Evolutionary conservation across 2,113 vertebrate genomes (phyloP).

Genomic region (Vulpes lagopus): DNA sequence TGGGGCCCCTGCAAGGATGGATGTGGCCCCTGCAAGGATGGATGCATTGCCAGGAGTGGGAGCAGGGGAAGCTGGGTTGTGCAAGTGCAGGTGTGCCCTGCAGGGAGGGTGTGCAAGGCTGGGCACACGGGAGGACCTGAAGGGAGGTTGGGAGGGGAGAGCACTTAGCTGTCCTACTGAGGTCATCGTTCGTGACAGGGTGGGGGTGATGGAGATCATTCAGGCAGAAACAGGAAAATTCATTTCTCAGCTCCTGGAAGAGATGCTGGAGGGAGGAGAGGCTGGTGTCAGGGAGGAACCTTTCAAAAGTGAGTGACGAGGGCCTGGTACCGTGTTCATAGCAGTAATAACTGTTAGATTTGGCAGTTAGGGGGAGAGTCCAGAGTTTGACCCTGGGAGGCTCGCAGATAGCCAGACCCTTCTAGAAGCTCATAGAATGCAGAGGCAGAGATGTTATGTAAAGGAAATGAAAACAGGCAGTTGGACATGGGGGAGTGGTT

Average conservation of each 20-base stretch:
- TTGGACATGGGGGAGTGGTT: not conserved
- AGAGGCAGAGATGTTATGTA: not conserved
- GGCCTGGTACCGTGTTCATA: not conserved
- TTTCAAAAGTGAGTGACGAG: not conserved
- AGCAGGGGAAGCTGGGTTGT: not conserved
- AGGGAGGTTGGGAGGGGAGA: not conserved
- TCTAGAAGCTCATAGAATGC: not conserved
- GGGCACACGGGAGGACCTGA: not conserved
- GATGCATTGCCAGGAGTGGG: too few species aligned
- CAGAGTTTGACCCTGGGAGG: not conserved
- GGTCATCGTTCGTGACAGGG: not conserved
- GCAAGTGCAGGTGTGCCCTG: not conserved
- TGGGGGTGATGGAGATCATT: too few species aligned
- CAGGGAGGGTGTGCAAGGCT: not conserved
- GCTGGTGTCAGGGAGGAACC: not conserved
- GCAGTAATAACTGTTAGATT: not conserved
- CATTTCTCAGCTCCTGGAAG: not conserved
- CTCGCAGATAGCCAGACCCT: not conserved
- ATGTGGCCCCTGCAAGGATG: not conserved
- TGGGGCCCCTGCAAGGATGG: not conserved
- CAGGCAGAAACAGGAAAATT: not conserved
- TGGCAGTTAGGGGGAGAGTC: not conserved
- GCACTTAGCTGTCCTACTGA: not conserved
- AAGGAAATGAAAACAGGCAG: not conserved
- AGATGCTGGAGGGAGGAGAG: not conserved